Base-by-base conservation (phyloP, 2,888 invertebrate genomes). In the Andrena marginata region DNA sequence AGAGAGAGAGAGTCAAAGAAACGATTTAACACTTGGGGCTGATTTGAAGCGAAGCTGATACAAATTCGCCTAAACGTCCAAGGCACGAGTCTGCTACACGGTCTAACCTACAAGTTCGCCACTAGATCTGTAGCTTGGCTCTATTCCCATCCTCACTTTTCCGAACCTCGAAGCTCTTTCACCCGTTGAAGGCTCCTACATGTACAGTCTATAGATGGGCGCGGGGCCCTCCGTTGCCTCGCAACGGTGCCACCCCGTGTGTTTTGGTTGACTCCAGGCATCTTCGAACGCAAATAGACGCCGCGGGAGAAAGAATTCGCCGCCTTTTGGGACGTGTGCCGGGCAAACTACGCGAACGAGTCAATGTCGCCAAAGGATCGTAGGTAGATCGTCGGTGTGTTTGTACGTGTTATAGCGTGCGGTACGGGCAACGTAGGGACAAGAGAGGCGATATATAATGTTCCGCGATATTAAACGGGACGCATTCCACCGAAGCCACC, bases 381-480 rank as follows among this genome's bases (percentile, higher is more conserved):
- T 70, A 64, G 64, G 76, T 78, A 74, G 42, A 54, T 49, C 60
- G 68, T 56, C 26, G 65, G 70, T 49, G 81, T 80, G 84, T 75
- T 75, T 77, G 86, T 80, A 80, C 82, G 87, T 84, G 89, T 87
- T 87, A 87, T 85, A 84, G 80, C 84, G 86, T 78, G 82, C 87
- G 82, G 87, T 85, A 82, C 86, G 90, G 88, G 90, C 89, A 91
- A 90, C 89, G 87, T 89, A 91, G 91, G 92, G 91, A 92, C 92
- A 91, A 93, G 93, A 92, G 92, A 91, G 92, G 91, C 94, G 93
- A 93, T 94, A 94, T 94, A 93, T 94, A 94, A 94, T 93, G 94
- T 94, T 94, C 94, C 92, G 92, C 93, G 94, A 94, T 94, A 94
- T 94, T 94, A 94, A 94, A 94, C 93, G 93, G 93, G 92, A 91